Conservation (phyloP, 2,797 vertebrate genomes). For the Anas flavirostris region DNA sequence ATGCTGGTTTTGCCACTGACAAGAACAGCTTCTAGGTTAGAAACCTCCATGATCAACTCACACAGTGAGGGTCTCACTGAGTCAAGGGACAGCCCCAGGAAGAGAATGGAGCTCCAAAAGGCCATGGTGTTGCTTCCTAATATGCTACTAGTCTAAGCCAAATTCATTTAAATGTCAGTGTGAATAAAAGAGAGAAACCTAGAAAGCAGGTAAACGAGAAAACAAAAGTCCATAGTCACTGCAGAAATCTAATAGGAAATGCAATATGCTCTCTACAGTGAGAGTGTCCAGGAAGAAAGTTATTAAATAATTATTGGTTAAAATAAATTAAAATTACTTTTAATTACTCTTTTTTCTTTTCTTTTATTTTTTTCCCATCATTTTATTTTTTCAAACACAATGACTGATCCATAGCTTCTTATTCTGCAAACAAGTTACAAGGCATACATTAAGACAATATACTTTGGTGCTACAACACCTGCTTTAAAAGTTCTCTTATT, state of each 20-base stretch:
- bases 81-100: background rate
- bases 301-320: background rate
- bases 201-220: background rate
- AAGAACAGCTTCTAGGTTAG: background rate
- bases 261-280: background rate
- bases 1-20: background rate
- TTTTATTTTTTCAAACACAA: background rate
- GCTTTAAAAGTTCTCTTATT: background rate
- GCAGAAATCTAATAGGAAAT: background rate
- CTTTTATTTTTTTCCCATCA: background rate
- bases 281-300: background rate
- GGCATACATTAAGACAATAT: background rate
- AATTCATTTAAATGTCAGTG: background rate
- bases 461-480: background rate
- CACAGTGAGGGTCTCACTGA: background rate
- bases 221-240: background rate
- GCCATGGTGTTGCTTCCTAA: background rate
- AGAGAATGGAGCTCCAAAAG: background rate
- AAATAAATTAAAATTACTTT: background rate
- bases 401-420: background rate
- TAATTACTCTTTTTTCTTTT: no score
- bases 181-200: background rate
- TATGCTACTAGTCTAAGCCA: background rate
- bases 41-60: background rate
- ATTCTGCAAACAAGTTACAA: background rate